These are phyloP conservation scores for Brachypteracias leptosomus DNA, from an alignment of 2,113 vertebrate species.

Conservation along the genomic window DNA sequence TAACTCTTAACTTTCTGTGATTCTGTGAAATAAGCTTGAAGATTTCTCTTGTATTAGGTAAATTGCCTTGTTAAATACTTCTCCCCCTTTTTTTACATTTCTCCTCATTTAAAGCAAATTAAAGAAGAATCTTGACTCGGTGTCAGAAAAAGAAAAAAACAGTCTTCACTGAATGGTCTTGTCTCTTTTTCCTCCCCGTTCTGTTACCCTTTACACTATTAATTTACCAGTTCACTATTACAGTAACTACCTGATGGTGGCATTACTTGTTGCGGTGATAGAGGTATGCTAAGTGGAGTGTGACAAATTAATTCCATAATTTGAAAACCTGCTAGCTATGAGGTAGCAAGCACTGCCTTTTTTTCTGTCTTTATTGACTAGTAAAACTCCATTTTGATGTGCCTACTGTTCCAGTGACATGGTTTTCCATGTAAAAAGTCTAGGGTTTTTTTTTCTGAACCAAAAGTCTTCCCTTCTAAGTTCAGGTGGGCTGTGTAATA, in stretches of 20 bases:
- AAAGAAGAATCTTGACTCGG: background rate
- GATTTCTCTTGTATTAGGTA: background rate
- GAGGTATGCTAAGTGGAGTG: constrained; percentile 56
- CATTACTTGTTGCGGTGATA: constrained; percentile 45
- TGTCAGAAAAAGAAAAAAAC: background rate
- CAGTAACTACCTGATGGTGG: constrained; percentile 50
- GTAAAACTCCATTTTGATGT: constrained; percentile 47
- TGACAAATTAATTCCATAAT: constrained; percentile 71
- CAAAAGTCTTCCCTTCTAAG: background rate
- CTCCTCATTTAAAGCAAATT: background rate
- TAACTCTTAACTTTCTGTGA: no score
- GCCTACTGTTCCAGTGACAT: background rate
- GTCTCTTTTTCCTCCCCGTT: background rate
- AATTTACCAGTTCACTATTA: constrained; percentile 63
- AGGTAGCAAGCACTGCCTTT: constrained; percentile 40
- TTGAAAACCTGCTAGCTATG: constrained; percentile 52
- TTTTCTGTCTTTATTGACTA: constrained; percentile 61
- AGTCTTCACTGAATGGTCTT: constrained; percentile 19
- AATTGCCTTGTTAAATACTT: background rate
- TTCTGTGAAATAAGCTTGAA: background rate
- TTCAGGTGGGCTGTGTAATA: background rate
- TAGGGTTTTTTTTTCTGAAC: background rate
- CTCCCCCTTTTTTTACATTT: background rate
- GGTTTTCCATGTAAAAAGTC: background rate
- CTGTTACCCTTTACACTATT: constrained; percentile 32